phyloP scores from a whole-genome alignment of 2,888 invertebrate genomes.

The Odontocerum albicorne region DNA sequence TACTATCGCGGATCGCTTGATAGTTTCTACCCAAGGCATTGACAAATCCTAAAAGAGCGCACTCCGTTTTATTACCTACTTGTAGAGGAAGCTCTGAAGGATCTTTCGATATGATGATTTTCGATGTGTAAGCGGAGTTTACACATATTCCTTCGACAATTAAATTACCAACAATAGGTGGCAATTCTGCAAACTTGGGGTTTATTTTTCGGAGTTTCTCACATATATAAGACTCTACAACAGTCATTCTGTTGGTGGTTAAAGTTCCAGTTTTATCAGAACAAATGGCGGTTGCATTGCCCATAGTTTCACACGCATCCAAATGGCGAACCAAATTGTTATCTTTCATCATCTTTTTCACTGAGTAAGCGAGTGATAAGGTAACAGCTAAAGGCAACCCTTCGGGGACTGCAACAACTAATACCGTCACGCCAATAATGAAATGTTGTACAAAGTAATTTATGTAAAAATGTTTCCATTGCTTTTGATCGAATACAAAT shows the following conservation, averaged over 20 bases:
- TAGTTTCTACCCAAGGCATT: constrained; percentile 58
- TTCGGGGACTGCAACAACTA: constrained; percentile 65
- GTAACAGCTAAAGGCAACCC: constrained; percentile 65
- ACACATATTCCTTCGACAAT: constrained; percentile 56
- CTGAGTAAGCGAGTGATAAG: constrained; percentile 62
- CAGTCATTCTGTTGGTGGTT: constrained; percentile 65
- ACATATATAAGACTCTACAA: constrained; percentile 57
- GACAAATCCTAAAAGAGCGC: constrained; percentile 64
- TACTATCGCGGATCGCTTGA: constrained; percentile 54
- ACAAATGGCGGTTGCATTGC: constrained; percentile 65
- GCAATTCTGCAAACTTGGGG: constrained; percentile 52
- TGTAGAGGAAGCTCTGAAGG: constrained; percentile 43
- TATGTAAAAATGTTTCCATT: constrained; percentile 48
- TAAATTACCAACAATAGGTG: constrained; percentile 48
- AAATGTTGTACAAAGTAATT: constrained; percentile 61
- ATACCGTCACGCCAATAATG: constrained; percentile 66
- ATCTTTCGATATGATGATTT: constrained; percentile 45
- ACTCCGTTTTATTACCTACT: constrained; percentile 70
- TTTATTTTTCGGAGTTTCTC: constrained; percentile 46
- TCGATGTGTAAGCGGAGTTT: constrained; percentile 63
- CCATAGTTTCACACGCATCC: constrained; percentile 68
- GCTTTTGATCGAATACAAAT: constrained; percentile 51
- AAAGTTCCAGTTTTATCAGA: constrained; percentile 69
- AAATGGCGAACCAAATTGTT: constrained; percentile 65
- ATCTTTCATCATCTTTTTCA: constrained; percentile 65